These are phyloP conservation scores for Prochilodus magdalenae DNA, from an alignment of 2,113 vertebrate species.

Conservation along the genomic window DNA sequence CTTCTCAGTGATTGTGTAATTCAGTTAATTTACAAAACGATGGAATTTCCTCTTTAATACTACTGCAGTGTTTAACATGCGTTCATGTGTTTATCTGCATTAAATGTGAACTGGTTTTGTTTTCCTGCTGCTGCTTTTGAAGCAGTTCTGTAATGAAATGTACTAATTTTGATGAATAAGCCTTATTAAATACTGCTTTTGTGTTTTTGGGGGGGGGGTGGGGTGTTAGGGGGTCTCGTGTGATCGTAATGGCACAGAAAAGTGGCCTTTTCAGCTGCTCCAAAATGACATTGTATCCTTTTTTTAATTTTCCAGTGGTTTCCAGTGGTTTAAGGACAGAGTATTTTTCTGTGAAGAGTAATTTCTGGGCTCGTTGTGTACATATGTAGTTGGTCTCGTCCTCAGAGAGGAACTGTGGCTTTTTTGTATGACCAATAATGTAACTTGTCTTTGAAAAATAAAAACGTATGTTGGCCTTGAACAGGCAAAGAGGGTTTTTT, in stretches of 20 bases:
- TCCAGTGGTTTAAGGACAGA: constrained; percentile 28
- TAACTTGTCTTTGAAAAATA: constrained; percentile 52
- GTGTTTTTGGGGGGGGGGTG: constrained; percentile 2
- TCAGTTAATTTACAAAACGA: no score
- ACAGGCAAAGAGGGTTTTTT: no score
- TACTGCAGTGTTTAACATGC: not conserved
- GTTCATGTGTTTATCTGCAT: not conserved
- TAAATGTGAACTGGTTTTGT: constrained; percentile 10
- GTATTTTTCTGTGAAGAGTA: constrained; percentile 57
- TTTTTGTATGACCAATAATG: constrained; percentile 47
- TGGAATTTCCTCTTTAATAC: not conserved
- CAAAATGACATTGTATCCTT: constrained; percentile 33
- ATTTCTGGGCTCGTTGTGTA: constrained; percentile 37
- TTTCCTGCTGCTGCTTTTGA: constrained; percentile 17
- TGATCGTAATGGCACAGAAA: constrained; percentile 26
- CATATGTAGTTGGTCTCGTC: constrained; percentile 30
- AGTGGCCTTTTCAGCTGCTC: constrained; percentile 51
- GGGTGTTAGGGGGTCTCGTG: no score
- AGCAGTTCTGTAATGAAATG: constrained; percentile 13
- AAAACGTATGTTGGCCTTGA: constrained; percentile 33
- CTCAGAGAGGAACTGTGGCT: constrained; percentile 19
- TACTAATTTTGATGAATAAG: constrained; percentile 15
- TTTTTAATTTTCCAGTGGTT: not conserved
- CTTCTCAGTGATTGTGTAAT: no score
- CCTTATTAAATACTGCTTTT: constrained; percentile 21